phyloP scores from a whole-genome alignment of 92 coral and sea anemone genomes.

The Umimayanthus kanabou region DNA sequence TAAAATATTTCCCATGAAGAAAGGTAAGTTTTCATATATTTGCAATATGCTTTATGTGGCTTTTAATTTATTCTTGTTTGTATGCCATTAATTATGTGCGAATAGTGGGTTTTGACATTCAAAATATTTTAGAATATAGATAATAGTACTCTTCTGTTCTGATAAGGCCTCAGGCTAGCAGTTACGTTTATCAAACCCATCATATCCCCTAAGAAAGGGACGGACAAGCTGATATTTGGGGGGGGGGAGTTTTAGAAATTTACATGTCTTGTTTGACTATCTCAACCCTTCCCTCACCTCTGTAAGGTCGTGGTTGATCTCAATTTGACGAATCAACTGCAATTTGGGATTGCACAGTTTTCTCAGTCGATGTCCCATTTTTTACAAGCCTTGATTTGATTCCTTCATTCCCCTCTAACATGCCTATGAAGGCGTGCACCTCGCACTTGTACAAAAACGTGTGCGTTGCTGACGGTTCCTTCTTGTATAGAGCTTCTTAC shows the following conservation, averaged over 20 bases:
- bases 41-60: not conserved
- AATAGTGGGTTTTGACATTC: slow-evolving; percentile 23
- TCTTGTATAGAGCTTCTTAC: no score
- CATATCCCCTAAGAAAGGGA: not conserved
- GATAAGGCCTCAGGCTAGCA: not conserved
- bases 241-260: not conserved
- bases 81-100: not conserved
- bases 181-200: not conserved
- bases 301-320: no score
- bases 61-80: slow-evolving; percentile 4
- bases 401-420: no score
- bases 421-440: no score
- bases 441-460: no score
- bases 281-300: no score
- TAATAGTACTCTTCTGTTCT: not conserved
- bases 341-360: no score
- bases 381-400: no score
- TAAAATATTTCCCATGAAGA: slow-evolving; percentile 5
- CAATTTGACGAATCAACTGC: no score
- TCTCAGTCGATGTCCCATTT: no score
- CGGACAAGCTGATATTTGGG: not conserved
- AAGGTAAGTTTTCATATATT: slow-evolving; percentile 1
- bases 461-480: no score
- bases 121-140: slow-evolving; percentile 6
- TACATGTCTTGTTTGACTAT: not conserved